These are phyloP conservation scores for Watsonalla binaria DNA, from an alignment of 2,888 invertebrate species.

Conservation along the genomic window DNA sequence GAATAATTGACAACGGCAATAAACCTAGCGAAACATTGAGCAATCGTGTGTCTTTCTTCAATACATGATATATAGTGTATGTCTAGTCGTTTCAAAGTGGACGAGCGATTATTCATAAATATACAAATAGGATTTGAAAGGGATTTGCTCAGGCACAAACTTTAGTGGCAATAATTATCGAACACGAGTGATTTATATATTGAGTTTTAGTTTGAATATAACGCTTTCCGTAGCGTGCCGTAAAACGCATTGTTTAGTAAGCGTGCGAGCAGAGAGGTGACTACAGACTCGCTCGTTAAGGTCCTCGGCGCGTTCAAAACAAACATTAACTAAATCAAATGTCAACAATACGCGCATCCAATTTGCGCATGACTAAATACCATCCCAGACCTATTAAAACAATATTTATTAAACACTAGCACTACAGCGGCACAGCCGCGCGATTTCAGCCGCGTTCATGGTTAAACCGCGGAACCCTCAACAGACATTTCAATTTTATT, in stretches of 20 bases:
- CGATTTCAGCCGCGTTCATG: too few species aligned
- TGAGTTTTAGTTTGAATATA: constrained; percentile 29
- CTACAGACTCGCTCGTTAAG: constrained; percentile 50
- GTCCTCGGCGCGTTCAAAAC: constrained; percentile 29
- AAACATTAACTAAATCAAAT: constrained; percentile 35
- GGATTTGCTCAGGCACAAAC: constrained; percentile 29
- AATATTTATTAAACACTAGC: too few species aligned
- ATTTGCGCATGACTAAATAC: too few species aligned
- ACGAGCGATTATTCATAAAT: constrained; percentile 12
- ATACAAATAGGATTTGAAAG: constrained; percentile 13
- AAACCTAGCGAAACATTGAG: constrained; percentile 11
- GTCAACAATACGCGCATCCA: not conserved
- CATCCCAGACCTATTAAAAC: too few species aligned
- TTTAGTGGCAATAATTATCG: constrained; percentile 29
- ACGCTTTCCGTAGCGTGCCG: constrained; percentile 22
- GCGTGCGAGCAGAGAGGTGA: constrained; percentile 33
- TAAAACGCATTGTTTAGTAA: constrained; percentile 46
- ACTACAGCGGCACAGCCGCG: too few species aligned
- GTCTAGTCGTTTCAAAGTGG: constrained; percentile 13
- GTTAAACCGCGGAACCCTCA: too few species aligned
- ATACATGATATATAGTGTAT: not conserved
- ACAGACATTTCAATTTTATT: too few species aligned
- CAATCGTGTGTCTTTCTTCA: constrained; percentile 12
- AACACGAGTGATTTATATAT: constrained; percentile 29
- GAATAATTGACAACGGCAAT: constrained; percentile 8